Evolutionary conservation across 2,888 invertebrate species (phyloP).

Genomic region (Rutpela maculata): DNA sequence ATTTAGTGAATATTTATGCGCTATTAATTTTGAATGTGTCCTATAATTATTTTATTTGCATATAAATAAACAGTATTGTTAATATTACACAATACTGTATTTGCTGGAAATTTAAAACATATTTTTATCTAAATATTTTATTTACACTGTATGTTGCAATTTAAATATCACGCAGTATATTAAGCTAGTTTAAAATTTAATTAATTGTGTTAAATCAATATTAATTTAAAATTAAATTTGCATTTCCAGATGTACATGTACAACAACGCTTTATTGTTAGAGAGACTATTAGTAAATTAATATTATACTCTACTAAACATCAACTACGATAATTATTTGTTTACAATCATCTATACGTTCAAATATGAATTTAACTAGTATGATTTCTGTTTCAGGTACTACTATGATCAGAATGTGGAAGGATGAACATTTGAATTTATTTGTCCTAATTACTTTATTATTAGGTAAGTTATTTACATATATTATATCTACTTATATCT

Average conservation of each 20-base stretch:
- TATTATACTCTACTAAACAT: neutral
- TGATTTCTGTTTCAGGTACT: constrained; percentile 41
- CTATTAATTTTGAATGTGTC: too few species aligned
- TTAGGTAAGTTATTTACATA: constrained; percentile 11
- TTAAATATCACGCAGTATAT: too few species aligned
- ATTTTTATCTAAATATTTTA: too few species aligned
- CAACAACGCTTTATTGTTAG: neutral
- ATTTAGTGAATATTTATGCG: too few species aligned
- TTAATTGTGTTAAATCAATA: neutral
- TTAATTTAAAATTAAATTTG: neutral
- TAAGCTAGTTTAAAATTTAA: neutral
- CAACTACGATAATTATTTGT: too few species aligned
- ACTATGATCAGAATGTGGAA: constrained; percentile 41
- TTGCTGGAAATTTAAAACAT: too few species aligned
- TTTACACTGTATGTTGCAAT: too few species aligned
- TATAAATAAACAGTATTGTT: too few species aligned
- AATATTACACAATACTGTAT: too few species aligned
- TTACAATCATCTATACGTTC: neutral
- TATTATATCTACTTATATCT: neutral
- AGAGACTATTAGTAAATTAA: neutral
- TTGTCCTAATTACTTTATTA: constrained; percentile 32
- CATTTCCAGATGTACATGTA: neutral
- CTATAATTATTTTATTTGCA: too few species aligned
- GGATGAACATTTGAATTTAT: constrained; percentile 35
- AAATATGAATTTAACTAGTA: neutral